Evolutionary conservation across 2,888 invertebrate species (phyloP).

Genomic region (Calephelis perditalis): DNA sequence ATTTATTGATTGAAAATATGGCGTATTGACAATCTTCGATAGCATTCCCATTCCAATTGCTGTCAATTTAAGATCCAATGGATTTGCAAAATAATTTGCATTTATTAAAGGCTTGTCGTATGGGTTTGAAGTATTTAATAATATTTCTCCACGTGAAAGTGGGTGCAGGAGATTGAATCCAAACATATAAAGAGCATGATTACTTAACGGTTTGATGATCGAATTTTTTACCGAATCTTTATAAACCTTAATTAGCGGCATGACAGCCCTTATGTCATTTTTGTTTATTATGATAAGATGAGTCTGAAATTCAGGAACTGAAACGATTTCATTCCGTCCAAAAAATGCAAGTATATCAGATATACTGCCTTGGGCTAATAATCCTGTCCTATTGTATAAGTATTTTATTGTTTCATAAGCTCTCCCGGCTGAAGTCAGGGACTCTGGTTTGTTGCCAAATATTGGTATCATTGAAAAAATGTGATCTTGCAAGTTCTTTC

Average conservation of each 20-base stretch:
- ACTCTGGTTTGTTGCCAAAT: not conserved
- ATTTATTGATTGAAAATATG: slow-evolving; percentile 42
- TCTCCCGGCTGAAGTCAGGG: slow-evolving; percentile 33
- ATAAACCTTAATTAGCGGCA: not conserved
- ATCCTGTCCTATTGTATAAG: slow-evolving; percentile 53
- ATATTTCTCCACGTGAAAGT: too few species aligned
- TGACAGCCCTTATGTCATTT: not conserved
- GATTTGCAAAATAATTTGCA: slow-evolving; percentile 36
- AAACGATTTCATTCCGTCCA: slow-evolving; percentile 39
- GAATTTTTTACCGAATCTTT: slow-evolving; percentile 14
- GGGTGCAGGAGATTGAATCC: too few species aligned
- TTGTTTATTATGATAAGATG: slow-evolving; percentile 33
- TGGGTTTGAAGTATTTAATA: too few species aligned
- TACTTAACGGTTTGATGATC: slow-evolving; percentile 36
- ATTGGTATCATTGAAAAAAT: too few species aligned
- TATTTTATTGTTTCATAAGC: slow-evolving; percentile 46
- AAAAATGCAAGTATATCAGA: slow-evolving; percentile 69
- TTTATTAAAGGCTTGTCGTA: slow-evolving; percentile 33
- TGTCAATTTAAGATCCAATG: slow-evolving; percentile 64
- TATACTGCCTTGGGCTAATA: slow-evolving; percentile 60
- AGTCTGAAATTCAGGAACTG: slow-evolving; percentile 46
- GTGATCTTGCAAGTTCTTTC: too few species aligned
- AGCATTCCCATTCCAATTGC: slow-evolving; percentile 44
- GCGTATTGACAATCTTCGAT: slow-evolving; percentile 22
- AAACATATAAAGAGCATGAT: slow-evolving; percentile 42